Percentiles rank a stretch among this genome's conserved stretches.
Conservation (phyloP, 2,888 invertebrate genomes). For the Pocota personata region DNA sequence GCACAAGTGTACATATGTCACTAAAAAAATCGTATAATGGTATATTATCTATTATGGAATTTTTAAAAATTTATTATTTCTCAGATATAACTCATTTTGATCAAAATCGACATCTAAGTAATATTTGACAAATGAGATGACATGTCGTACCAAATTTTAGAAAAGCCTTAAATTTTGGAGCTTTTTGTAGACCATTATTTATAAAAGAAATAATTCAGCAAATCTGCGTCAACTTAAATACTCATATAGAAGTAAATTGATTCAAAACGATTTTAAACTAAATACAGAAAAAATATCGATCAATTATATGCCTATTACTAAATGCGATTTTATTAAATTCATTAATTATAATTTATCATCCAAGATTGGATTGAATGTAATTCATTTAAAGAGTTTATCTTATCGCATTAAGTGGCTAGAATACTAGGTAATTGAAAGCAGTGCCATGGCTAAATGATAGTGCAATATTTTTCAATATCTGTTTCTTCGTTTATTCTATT, state of each 20-base stretch:
- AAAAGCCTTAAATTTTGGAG: too few species aligned
- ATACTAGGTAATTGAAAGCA: constrained; percentile 7
- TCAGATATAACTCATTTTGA: too few species aligned
- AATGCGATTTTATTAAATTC: constrained; percentile 3
- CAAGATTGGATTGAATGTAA: constrained; percentile 15
- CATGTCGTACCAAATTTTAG: too few species aligned
- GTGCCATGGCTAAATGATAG: not conserved
- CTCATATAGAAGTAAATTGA: not conserved
- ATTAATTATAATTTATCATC: constrained; percentile 40
- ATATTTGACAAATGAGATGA: too few species aligned
- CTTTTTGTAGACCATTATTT: not conserved
- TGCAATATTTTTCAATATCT: not conserved
- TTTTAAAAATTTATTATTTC: too few species aligned
- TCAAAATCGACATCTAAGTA: too few species aligned
- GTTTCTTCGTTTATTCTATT: constrained; percentile 1
- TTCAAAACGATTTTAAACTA: not conserved
- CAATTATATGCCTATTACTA: not conserved
- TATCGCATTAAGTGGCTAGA: constrained; percentile 18
- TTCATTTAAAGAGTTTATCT: constrained; percentile 21
- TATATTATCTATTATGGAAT: too few species aligned
- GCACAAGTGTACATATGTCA: too few species aligned
- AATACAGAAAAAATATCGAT: constrained; percentile 5
- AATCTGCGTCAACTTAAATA: not conserved
- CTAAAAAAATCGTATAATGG: too few species aligned
- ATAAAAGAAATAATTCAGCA: not conserved